These are phyloP conservation scores for Bactericera cockerelli DNA, from an alignment of 1,140 invertebrate genomes.

Conservation along the genomic window DNA sequence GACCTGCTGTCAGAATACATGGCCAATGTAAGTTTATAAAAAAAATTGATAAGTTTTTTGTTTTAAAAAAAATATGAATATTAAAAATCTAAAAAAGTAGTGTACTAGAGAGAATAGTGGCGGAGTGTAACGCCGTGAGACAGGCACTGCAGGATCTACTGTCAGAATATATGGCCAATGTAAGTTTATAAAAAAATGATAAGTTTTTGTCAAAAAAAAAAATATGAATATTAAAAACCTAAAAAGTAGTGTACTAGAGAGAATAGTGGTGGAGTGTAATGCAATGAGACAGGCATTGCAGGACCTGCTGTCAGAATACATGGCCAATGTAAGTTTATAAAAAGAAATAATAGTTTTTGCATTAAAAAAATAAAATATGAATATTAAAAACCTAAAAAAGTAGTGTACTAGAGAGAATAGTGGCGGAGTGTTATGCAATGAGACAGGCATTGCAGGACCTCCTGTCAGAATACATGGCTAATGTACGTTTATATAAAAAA, in stretches of 20 bases:
- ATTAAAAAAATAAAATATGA: too few species aligned
- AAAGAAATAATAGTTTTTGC: too few species aligned
- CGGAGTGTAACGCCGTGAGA: conserved; percentile 96
- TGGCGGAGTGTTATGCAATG: conserved; percentile 95
- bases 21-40: too few species aligned
- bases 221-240: too few species aligned
- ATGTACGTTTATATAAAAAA: too few species aligned
- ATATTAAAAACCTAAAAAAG: too few species aligned
- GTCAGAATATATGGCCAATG: conserved; percentile 93
- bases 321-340: conserved; percentile 96
- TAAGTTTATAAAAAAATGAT: too few species aligned
- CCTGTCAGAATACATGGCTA: conserved; percentile 90
- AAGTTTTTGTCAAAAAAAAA: too few species aligned
- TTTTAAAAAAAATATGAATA: too few species aligned
- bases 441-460: conserved; percentile 96
- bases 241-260: too few species aligned
- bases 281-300: conserved; percentile 96
- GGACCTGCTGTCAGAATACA: conserved; percentile 90
- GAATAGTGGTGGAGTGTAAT: conserved; percentile 71
- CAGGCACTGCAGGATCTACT: conserved; percentile 94
- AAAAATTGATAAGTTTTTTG: too few species aligned
- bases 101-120: conserved; percentile 87
- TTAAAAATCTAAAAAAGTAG: too few species aligned
- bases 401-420: conserved; percentile 86
- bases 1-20: conserved; percentile 93